Evolutionary conservation across 2,797 vertebrate genomes (phyloP).

Genomic region (Rhabdomys pumilio): DNA sequence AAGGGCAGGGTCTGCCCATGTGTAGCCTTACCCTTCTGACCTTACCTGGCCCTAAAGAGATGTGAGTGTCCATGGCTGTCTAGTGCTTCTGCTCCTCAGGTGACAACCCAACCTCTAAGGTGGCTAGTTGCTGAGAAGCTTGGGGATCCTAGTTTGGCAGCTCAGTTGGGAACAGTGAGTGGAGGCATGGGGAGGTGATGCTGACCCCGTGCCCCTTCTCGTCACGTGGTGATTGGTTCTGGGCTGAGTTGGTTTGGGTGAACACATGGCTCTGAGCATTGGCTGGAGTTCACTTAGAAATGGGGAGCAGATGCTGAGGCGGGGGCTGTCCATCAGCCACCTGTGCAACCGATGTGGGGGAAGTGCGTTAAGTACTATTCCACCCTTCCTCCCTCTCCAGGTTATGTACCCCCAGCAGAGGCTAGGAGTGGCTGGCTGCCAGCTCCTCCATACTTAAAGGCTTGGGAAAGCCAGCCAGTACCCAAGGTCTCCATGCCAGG

Average conservation of each 20-base stretch:
- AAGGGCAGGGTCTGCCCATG: neutral
- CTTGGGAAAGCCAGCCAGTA: constrained; percentile 53
- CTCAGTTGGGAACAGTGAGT: neutral
- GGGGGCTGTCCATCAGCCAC: neutral
- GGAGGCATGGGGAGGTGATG: neutral
- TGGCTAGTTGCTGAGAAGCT: neutral
- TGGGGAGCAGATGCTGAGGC: neutral
- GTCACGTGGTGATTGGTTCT: neutral
- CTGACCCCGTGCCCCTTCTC: neutral
- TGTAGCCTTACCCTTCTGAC: neutral
- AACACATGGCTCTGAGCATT: neutral
- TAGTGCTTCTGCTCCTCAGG: neutral
- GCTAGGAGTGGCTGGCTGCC: neutral
- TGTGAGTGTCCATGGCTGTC: no score
- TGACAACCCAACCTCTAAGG: neutral
- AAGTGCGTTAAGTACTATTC: constrained; percentile 58
- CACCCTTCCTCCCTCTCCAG: neutral
- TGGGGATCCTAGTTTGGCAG: neutral
- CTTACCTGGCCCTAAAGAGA: neutral
- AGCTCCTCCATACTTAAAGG: constrained; percentile 57
- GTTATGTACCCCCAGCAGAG: constrained; percentile 30
- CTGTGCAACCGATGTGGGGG: neutral
- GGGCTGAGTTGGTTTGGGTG: neutral
- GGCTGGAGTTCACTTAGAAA: neutral
- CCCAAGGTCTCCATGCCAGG: neutral